Percentiles rank a stretch among this genome's conserved stretches.
Evolutionary conservation across 2,797 vertebrate genomes (phyloP).

Genomic region (Falco cherrug): DNA sequence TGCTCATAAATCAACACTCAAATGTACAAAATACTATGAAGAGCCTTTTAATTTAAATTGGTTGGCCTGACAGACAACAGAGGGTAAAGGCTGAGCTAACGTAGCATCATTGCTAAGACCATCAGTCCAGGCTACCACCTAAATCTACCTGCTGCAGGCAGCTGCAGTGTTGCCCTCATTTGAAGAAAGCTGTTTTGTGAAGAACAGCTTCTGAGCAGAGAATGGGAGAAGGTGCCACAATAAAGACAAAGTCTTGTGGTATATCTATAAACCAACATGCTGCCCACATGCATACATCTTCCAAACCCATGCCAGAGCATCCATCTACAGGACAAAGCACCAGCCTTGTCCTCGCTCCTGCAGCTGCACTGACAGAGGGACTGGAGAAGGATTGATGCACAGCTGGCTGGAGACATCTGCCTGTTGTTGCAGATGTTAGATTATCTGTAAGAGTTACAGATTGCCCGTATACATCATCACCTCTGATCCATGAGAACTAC

Average conservation of each 20-base stretch:
- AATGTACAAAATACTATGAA: neutral
- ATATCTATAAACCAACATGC: rapidly evolving
- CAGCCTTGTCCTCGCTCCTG: rapidly evolving
- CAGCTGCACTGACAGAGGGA: neutral
- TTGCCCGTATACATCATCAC: rapidly evolving
- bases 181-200: neutral
- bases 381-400: rapidly evolving
- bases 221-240: neutral
- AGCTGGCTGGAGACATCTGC: neutral
- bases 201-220: neutral
- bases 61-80: neutral
- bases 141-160: neutral
- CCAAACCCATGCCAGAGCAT: neutral
- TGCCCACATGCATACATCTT: neutral
- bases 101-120: neutral
- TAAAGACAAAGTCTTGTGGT: neutral
- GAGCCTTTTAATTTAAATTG: neutral
- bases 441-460: neutral
- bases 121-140: neutral
- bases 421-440: neutral
- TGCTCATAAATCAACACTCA: neutral
- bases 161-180: neutral
- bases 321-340: neutral
- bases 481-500: neutral
- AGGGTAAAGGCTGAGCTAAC: neutral